A percentile compares a stretch with the other conserved stretches of the same genome.
Conservation (phyloP, 2,888 invertebrate genomes). For the Sepioteuthis lessoniana region DNA sequence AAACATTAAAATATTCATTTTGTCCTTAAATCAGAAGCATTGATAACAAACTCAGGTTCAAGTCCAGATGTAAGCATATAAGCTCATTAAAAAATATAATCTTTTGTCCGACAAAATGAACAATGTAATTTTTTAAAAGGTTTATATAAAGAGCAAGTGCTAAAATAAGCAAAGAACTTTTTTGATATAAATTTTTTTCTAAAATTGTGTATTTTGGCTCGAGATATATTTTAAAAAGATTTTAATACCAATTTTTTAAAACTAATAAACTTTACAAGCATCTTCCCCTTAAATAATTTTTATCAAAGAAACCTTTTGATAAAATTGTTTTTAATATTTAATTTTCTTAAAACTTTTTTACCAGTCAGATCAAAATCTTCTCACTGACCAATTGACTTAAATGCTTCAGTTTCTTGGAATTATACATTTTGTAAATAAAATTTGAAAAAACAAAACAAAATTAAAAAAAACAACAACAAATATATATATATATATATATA, state of each 20-base stretch:
- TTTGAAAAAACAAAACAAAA: not conserved
- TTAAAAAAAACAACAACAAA: too few relatives aligned
- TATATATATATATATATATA: too few relatives aligned
- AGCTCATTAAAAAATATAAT: too few relatives aligned
- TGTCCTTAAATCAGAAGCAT: not conserved
- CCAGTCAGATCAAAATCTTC: not conserved
- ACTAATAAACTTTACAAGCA: not conserved
- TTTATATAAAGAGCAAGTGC: not conserved
- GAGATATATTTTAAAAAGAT: not conserved
- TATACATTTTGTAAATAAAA: not conserved
- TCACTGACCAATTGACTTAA: not conserved
- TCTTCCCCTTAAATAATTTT: not conserved
- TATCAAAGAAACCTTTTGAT: not conserved
- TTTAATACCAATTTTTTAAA: not conserved
- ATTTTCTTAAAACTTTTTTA: not conserved
- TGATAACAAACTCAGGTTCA: not conserved
- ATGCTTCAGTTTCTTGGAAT: slow-evolving; percentile 20
- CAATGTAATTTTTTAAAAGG: not conserved
- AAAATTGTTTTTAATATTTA: not conserved
- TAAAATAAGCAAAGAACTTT: not conserved
- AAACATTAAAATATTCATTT: not conserved
- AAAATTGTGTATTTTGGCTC: not conserved
- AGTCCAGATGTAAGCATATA: too few relatives aligned
- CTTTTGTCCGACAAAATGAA: not conserved
- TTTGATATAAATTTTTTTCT: not conserved